Percentiles rank a stretch among this genome's conserved stretches.
These are phyloP conservation scores for Esox masquinongy DNA, from an alignment of 2,797 vertebrate genomes.

Conservation along the genomic window DNA sequence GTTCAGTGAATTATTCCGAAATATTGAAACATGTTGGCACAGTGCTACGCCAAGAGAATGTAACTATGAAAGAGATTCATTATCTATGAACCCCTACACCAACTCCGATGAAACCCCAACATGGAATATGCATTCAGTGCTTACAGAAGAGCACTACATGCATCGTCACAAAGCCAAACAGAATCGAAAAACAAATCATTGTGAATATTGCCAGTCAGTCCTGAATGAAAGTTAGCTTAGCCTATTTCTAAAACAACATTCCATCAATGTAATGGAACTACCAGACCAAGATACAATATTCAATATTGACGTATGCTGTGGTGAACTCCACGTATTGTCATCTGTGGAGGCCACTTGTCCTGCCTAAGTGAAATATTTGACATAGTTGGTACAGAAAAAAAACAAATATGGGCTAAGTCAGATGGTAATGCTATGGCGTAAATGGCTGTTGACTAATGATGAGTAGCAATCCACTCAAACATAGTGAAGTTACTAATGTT, in stretches of 20 bases:
- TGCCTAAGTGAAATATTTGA: constrained; percentile 32
- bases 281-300: neutral
- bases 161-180: neutral
- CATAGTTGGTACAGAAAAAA: constrained; percentile 21
- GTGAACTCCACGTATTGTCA: neutral
- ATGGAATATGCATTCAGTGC: neutral
- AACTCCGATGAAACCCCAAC: neutral
- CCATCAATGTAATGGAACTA: neutral
- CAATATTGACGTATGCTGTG: neutral
- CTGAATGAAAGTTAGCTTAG: neutral
- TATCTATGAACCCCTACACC: neutral
- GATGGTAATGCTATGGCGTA: constrained; percentile 22
- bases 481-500: constrained; percentile 1
- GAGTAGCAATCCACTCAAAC: neutral
- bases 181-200: neutral
- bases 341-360: constrained; percentile 10
- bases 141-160: neutral
- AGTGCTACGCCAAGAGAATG: neutral
- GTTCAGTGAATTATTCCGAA: neutral
- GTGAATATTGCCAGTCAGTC: neutral
- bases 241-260: neutral
- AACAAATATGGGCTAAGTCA: constrained; percentile 21
- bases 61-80: neutral
- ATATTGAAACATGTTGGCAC: neutral
- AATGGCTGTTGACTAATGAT: constrained; percentile 14